Evolutionary conservation across 2,797 vertebrate species (phyloP).

Genomic region (Tenualosa ilisha): DNA sequence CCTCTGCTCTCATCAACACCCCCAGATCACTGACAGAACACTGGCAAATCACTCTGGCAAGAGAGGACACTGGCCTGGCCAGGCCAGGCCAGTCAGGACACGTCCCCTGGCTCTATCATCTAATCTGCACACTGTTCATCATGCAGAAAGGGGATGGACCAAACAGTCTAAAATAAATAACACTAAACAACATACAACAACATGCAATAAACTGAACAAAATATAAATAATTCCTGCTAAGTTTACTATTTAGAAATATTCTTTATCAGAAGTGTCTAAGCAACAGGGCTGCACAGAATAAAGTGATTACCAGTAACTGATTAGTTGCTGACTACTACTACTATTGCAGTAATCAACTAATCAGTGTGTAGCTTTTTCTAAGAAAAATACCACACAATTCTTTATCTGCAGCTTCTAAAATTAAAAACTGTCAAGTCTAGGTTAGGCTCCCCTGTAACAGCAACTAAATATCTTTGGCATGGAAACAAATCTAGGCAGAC

Average conservation of each 20-base stretch:
- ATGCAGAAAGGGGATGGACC: not conserved
- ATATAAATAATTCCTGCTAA: not conserved
- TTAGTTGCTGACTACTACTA: too few species aligned
- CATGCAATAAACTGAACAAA: not conserved
- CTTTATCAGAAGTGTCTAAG: not conserved
- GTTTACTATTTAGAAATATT: not conserved
- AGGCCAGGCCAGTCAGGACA: not conserved
- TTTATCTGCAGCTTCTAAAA: too few species aligned
- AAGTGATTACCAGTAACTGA: not conserved
- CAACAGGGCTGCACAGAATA: not conserved
- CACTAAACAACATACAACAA: not conserved
- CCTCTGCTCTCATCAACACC: not conserved
- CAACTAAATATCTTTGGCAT: too few species aligned
- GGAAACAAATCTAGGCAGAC: too few species aligned
- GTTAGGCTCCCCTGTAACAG: too few species aligned
- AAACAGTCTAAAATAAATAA: not conserved
- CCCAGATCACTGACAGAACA: slow-evolving; percentile 2
- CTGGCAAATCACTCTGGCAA: not conserved
- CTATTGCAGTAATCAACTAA: too few species aligned
- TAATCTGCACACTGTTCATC: not conserved
- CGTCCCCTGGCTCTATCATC: not conserved
- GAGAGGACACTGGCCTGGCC: not conserved
- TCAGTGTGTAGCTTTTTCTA: too few species aligned
- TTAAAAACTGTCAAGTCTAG: too few species aligned
- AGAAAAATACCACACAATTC: too few species aligned